Evolutionary conservation across 2,113 vertebrate species (phyloP), one percentile per base, ranked within the genome.

Genomic region (Grallaria varia): DNA sequence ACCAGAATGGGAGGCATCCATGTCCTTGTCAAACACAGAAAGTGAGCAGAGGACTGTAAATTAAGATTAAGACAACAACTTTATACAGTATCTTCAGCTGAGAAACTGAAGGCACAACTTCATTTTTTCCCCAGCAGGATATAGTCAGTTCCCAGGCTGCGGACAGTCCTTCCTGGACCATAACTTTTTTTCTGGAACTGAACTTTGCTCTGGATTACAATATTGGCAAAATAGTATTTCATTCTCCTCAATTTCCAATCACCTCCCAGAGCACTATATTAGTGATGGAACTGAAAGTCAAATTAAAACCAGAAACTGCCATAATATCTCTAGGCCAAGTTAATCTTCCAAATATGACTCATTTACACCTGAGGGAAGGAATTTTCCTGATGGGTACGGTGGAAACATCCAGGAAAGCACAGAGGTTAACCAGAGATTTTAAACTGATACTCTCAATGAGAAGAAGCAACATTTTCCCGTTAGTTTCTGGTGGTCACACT

Each of bases 401-500:
- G 84, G 64, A 53, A 86, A 87, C 28, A 4, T 10, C 1, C 58
- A 35, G 39, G 67, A 85, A 69, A 77, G 2, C 9, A 5, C 8
- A 73, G 35, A 66, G 27, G 12, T 90, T 62, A 77, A 44, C 20
- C 27, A 13, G 21, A 87, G 45, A 25, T 9, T 81, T 52, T 63
- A 62, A 71, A 14, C 2, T 20, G 20, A 69, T 45, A 3, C 12
- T 68, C 66, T 76, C 62, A 71, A 5, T 33, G 19, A 71, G 35
- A 77, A 44, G 4, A 75, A 78, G 30, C 7, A 59, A 73, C 22
- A 60, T 24, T 35, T 39, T 5, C 30, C 39, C 19, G 6, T 25
- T 22, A 18, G 5, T 62, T 73, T 39, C 40, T 71, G 64, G 12
- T 6, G 40, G 59, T 8, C 25, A 60, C 50, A 98, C 99, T 98